Evolutionary conservation across 1,140 invertebrate genomes (phyloP).

Genomic region (Orius insidiosus): DNA sequence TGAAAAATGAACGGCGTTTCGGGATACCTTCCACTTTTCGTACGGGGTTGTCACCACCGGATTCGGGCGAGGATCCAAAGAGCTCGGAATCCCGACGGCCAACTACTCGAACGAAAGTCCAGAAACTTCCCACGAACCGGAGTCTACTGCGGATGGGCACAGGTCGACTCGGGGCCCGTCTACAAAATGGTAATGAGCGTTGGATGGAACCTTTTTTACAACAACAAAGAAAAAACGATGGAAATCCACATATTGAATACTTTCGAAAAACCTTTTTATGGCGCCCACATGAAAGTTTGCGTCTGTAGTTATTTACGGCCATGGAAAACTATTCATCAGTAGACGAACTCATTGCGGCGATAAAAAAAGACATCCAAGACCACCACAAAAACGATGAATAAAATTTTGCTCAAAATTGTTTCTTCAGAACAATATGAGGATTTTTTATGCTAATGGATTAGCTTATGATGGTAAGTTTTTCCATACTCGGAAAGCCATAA

Average conservation of each 20-base stretch:
- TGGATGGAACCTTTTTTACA: constrained; percentile 91
- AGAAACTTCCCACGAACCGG: constrained; percentile 61
- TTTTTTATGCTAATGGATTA: no score
- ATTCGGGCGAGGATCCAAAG: constrained; percentile 84
- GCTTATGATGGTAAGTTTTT: no score
- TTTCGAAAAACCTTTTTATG: constrained; percentile 79
- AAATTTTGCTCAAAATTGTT: no score
- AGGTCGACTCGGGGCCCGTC: constrained; percentile 48
- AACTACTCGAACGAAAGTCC: constrained; percentile 67
- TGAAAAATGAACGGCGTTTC: no score
- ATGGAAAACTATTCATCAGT: constrained; percentile 68
- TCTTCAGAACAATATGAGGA: no score
- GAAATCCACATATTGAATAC: constrained; percentile 82
- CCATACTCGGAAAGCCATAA: no score
- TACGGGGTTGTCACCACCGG: constrained; percentile 70
- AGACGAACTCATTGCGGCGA: constrained; percentile 55
- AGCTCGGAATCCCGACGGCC: constrained; percentile 82
- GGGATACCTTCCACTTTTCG: constrained; percentile 44
- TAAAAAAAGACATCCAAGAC: constrained; percentile 57
- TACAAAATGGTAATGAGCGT: constrained; percentile 91
- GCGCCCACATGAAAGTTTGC: constrained; percentile 53
- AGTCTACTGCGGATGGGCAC: constrained; percentile 88
- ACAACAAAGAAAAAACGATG: constrained; percentile 84
- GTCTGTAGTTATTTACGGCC: constrained; percentile 64
- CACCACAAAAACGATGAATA: no score